phyloP scores from a whole-genome alignment of 2,888 invertebrate genomes.

The Callosobruchus maculatus region DNA sequence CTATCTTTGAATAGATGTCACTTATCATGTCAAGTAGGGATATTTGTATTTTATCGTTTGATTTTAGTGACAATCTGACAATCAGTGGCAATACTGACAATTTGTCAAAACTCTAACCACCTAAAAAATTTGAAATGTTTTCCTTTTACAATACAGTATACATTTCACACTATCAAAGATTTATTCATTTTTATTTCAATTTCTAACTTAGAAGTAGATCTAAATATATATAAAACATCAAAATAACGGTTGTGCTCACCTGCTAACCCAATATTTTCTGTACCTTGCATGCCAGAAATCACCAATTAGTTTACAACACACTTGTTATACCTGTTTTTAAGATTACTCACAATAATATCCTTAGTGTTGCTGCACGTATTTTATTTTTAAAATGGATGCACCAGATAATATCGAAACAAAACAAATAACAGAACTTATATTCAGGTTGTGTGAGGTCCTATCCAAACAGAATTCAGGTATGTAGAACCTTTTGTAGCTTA shows the following conservation, averaged over 20 bases:
- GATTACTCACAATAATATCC: neutral
- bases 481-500: neutral
- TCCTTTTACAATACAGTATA: neutral
- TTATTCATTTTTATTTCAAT: neutral
- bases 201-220: neutral
- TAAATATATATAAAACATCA: neutral
- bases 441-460: constrained; percentile 42
- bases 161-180: neutral
- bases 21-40: too few relatives aligned
- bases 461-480: constrained; percentile 39
- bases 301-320: too few relatives aligned
- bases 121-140: neutral
- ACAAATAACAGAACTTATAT: constrained; percentile 30
- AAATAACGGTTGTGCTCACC: neutral
- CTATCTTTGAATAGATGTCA: too few relatives aligned
- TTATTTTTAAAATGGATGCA: constrained; percentile 19
- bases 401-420: constrained; percentile 18
- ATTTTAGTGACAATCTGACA: too few relatives aligned
- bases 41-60: too few relatives aligned
- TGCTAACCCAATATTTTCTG: too few relatives aligned
- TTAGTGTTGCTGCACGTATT: neutral
- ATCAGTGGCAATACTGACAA: neutral
- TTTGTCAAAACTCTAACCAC: neutral
- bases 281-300: too few relatives aligned
- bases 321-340: neutral